A percentile compares a stretch with the other conserved stretches of the same genome.
Evolutionary conservation across 2,888 invertebrate species (phyloP).

Genomic region (Exephanes ischioxanthus): DNA sequence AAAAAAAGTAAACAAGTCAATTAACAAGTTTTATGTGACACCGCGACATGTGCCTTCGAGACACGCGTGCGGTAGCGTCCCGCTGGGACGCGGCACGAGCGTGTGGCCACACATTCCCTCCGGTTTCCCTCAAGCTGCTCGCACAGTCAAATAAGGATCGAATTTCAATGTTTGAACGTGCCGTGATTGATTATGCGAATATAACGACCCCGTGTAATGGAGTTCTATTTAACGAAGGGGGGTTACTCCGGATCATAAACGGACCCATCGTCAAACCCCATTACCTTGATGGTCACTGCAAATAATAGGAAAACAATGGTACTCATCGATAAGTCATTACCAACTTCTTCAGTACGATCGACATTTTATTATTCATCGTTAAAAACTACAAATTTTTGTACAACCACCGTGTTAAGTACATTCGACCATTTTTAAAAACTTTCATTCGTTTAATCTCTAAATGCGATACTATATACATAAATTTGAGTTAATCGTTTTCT

Average conservation of each 20-base stretch:
- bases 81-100: conserved; percentile 68
- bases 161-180: conserved; percentile 77
- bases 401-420: conserved; percentile 51
- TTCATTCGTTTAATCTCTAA: conserved; percentile 4
- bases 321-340: conserved; percentile 5
- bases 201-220: conserved; percentile 76
- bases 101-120: conserved; percentile 39
- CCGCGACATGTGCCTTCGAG: conserved; percentile 50
- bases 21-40: conserved; percentile 63
- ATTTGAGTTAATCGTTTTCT: background rate
- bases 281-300: conserved; percentile 49
- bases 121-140: conserved; percentile 58
- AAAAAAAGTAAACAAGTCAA: conserved; percentile 75
- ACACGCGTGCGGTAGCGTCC: conserved; percentile 56
- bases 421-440: conserved; percentile 36
- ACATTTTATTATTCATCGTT: conserved; percentile 56
- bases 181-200: conserved; percentile 81
- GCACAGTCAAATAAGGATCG: conserved; percentile 78
- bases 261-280: conserved; percentile 44
- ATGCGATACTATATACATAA: conserved; percentile 14
- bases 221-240: conserved; percentile 60
- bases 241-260: conserved; percentile 24
- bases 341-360: conserved; percentile 50
- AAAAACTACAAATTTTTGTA: conserved; percentile 59
- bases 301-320: conserved; percentile 26